Conservation (phyloP, 2,888 invertebrate species). For the Stenolophus ochropezus region DNA sequence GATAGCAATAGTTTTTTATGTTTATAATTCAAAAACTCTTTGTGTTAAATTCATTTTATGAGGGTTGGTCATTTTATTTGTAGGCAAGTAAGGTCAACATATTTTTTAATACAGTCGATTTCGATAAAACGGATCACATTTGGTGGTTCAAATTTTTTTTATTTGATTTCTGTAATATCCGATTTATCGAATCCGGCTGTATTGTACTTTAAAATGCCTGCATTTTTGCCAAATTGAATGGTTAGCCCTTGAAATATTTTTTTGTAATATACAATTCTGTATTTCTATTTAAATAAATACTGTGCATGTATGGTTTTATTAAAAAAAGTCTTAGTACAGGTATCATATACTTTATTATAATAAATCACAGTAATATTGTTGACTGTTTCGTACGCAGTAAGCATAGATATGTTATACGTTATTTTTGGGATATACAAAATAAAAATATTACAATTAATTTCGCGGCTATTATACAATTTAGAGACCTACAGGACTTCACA, state of each 20-base stretch:
- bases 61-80: neutral
- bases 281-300: neutral
- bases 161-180: no score
- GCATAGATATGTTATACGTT: slow-evolving; percentile 34
- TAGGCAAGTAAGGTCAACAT: no score
- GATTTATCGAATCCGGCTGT: no score
- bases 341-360: slow-evolving; percentile 2
- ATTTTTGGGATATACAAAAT: slow-evolving; percentile 25
- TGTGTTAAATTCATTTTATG: neutral
- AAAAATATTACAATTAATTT: slow-evolving; percentile 30
- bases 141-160: no score
- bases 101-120: no score
- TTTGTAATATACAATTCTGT: neutral
- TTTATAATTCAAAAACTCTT: neutral
- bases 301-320: slow-evolving; percentile 35
- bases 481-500: no score
- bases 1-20: slow-evolving; percentile 22
- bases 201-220: no score
- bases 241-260: neutral
- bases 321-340: neutral
- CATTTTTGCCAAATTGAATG: no score
- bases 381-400: slow-evolving; percentile 15
- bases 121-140: no score
- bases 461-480: no score
- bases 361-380: slow-evolving; percentile 42